A percentile compares a stretch with the other conserved stretches of the same genome.
These are phyloP conservation scores for Neomonachus schauinslandi DNA, from an alignment of 2,113 vertebrate genomes.

Conservation along the genomic window DNA sequence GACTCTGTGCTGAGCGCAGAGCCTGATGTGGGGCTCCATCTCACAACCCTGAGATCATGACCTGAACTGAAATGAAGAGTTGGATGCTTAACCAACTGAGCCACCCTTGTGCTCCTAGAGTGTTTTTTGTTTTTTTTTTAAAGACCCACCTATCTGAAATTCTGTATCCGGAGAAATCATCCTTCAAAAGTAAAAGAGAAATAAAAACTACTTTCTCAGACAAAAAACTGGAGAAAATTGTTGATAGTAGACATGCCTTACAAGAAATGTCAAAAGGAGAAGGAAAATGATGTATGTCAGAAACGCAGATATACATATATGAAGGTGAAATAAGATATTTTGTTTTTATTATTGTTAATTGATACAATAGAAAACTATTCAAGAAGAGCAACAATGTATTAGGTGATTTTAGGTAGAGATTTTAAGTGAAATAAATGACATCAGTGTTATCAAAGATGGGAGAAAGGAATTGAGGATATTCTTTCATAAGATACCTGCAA, in stretches of 20 bases:
- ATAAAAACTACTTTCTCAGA: neutral
- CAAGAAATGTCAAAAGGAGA: neutral
- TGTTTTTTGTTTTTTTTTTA: neutral
- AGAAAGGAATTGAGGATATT: neutral
- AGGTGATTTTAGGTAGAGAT: neutral
- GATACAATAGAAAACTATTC: neutral
- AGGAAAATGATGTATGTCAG: constrained; percentile 2
- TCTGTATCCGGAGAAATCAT: neutral
- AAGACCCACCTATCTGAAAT: neutral
- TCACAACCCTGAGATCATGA: neutral
- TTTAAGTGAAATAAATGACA: neutral
- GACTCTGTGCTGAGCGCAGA: neutral
- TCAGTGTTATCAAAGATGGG: neutral
- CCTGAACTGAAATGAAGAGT: neutral
- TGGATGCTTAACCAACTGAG: neutral
- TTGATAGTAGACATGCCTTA: neutral
- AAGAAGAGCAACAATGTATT: neutral
- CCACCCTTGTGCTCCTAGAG: neutral
- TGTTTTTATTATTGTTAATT: neutral
- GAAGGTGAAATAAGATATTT: constrained; percentile 1
- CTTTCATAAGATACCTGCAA: neutral
- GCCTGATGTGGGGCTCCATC: neutral
- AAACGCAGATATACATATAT: neutral
- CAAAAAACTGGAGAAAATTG: neutral
- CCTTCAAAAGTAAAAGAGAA: neutral